Evolutionary conservation across 2,888 invertebrate species (phyloP), one percentile per base, ranked within the genome.

Genomic region (Hyposoter didymator): DNA sequence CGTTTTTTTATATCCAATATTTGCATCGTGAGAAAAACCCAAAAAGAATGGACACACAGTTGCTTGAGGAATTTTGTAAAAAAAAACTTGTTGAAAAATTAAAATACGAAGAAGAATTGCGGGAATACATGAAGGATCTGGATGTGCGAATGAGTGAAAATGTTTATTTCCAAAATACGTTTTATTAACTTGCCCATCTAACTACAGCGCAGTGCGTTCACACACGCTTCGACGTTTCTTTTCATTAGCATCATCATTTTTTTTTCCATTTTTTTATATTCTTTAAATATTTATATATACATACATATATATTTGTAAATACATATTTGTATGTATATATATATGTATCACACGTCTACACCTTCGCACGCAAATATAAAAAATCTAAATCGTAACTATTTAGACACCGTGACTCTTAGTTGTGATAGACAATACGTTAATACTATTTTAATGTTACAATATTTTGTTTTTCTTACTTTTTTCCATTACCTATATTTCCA

Each of bases 171-270:
- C 93, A 93, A 93, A 93, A 93, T 93, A 93, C 92, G 93, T 92
- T 93, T 93, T 92, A 93, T 93, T 93, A 91, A 93, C 92, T 92
- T 92, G 93, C 89, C 90, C 90, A 90, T 90, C 91, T 91, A 92
- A 90, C 91, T 92, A 92, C 90, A 91, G 88, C 90, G 91, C 90
- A 84, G 89, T 88, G 90, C 92, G 89, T 89, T 89, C 90, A 88
- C 90, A 90, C 88, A 87, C 89, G 84, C 88, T 87, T 80, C 85
- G 82, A 82, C 64, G 49, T 78, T 84, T 75, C 72, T 67, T 73
- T 72, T 79, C 45, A 66, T 79, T 82, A 64, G 72, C 47, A 52
- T 84, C 59, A 59, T 70, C 35, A 74, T 82, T 73, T 67, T 28
- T 80, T 80, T 67, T 47, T 55, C 28, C 32, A 72, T 39, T 66